Base-by-base conservation (phyloP, 1,140 invertebrate species). In the Euglossa dilemma region DNA sequence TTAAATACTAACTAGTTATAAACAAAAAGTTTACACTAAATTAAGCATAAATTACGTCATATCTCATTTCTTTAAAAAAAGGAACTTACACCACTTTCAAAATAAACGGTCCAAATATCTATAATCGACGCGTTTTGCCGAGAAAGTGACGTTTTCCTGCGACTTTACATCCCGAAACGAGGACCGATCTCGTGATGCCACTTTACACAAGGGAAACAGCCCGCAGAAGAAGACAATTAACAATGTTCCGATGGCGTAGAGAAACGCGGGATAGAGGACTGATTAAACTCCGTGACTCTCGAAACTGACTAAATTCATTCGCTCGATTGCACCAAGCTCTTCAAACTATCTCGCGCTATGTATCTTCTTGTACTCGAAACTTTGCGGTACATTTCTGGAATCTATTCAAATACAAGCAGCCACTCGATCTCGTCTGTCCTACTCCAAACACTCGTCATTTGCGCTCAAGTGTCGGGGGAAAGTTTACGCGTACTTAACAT, bases 321-420 rank as follows among this genome's bases (percentile, higher is more conserved):
- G 56, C 71, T 59, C 54, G 56, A 74, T 74, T 74, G 54, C 56
- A 45, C 54, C 54, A 11, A 23, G n/a, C 71, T 74, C 71, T 74
- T 59, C 36, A 74, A 59, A 74, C 71, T 74, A 54, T 74, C 50
- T 61, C 54, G 43, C 36, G 7, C 12, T 74, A 74, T 74, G 71
- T 74, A 74, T 74, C 56, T 74, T 74, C 71, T 74, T 74, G 71
- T 25, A 45, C 23, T 74, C 36, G 56, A 59, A 74, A 61, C 71
- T 74, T 74, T 74, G 47, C 56, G 25, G 36, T 45, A 56, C 54
- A 61, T 74, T 74, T 57, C 71, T 74, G 71, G n/a, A 59, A 74
- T 74, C 71, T 74, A 74, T 74, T 74, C 54, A 45, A 74, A 74
- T 56, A 45, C 36, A 74, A 74, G 23, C 71, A 74, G 54, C 71